phyloP scores from a whole-genome alignment of 2,113 vertebrate genomes.

The Ifrita kowaldi region DNA sequence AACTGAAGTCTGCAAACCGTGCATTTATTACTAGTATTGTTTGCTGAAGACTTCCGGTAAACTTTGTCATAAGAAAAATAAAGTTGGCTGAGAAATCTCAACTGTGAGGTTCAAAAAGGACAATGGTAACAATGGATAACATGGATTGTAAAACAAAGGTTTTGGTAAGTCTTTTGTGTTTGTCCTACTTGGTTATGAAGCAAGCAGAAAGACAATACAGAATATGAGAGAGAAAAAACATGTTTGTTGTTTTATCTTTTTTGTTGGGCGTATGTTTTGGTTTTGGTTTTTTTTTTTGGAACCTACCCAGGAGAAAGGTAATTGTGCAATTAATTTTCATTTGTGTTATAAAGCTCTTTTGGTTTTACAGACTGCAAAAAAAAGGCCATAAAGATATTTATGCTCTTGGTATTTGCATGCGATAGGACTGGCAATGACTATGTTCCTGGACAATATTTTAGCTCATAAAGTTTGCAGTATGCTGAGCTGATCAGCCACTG shows the following conservation, averaged over 20 bases:
- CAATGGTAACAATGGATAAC: neutral
- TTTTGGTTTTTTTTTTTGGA: neutral
- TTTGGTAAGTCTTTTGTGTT: neutral
- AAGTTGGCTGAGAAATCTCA: neutral
- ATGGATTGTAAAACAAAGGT: neutral
- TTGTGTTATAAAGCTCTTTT: neutral
- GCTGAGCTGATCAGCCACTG: neutral
- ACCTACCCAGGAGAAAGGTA: neutral
- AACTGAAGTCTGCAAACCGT: neutral
- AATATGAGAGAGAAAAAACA: neutral
- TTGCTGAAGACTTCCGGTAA: neutral
- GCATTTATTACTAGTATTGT: neutral
- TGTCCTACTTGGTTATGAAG: neutral
- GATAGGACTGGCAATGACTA: neutral
- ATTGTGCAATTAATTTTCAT: slow-evolving; percentile 39
- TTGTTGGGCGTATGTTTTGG: neutral
- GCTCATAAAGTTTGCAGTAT: neutral
- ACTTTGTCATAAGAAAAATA: neutral
- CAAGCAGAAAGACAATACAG: neutral
- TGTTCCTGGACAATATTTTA: neutral
- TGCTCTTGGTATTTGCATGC: neutral
- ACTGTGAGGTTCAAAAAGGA: neutral
- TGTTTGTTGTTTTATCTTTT: neutral
- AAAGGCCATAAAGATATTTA: slow-evolving; percentile 36
- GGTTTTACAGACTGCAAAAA: slow-evolving; percentile 18